phyloP scores from a whole-genome alignment of 2,797 vertebrate species.

The Numenius phaeopus region DNA sequence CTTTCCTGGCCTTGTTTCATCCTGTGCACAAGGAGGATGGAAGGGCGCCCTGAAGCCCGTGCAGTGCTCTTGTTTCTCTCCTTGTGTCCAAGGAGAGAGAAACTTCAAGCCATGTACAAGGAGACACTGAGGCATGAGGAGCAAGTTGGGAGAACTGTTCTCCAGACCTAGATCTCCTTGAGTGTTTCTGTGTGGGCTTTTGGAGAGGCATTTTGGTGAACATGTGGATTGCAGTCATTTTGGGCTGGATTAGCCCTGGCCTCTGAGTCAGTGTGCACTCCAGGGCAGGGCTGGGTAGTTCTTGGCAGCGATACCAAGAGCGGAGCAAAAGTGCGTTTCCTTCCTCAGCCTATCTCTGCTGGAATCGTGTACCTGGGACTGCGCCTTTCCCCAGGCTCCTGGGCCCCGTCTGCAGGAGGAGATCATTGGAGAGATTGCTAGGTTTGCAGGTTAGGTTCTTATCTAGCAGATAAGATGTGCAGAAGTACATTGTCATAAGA shows the following conservation, averaged over 20 bases:
- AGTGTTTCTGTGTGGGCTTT: background rate
- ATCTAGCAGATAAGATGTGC: background rate
- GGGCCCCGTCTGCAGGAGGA: background rate
- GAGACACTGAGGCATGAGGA: background rate
- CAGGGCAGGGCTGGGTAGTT: background rate
- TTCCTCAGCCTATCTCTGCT: background rate
- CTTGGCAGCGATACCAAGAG: background rate
- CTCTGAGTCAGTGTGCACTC: background rate
- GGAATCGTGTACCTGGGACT: background rate
- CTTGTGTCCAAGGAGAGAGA: background rate
- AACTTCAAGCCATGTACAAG: fast-evolving
- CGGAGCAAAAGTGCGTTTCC: background rate
- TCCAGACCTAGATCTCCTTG: background rate
- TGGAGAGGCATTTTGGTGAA: background rate
- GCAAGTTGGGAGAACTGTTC: background rate
- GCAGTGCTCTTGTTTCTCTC: background rate
- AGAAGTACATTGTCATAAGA: background rate
- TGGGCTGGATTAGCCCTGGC: background rate
- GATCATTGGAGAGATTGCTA: background rate
- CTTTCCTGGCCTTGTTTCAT: background rate
- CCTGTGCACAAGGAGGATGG: background rate
- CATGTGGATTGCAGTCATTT: background rate
- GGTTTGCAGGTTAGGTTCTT: background rate
- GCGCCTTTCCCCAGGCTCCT: background rate
- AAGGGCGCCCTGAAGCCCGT: background rate